Evolutionary conservation across 92 coral and sea anemone genomes (phyloP), one percentile per base, ranked within the genome.

Genomic region (Epizoanthus illoricatus): DNA sequence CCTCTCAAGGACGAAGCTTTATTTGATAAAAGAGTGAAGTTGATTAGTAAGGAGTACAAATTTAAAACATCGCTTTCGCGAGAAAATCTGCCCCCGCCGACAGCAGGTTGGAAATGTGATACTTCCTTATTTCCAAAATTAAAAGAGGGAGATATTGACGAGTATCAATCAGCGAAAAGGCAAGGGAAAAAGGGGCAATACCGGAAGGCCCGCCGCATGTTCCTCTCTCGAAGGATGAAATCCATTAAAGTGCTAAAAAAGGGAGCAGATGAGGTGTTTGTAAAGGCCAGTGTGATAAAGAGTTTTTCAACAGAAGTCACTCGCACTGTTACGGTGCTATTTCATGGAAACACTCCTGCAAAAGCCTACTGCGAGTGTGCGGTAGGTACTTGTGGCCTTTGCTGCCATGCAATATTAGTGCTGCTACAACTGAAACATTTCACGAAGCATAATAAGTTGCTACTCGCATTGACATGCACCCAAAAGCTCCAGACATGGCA

Each of bases 81-180:
- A 71, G 81, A 87, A 76, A 80, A 84, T 60, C 73, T 84, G n/a
- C 88, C 91, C 28, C 85, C 71, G 78, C 76, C 91, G 70, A 79
- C 91, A 84, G 88, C 83, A 60, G 79, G 88, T 39, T 86, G 86
- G 90, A 86, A 81, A 69, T 81, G 65, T 78, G 71, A 76, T 69
- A 69, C 83, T 60, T 28, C 71, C 55, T 72, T 83, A 19, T 84
- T 84, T 61, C 88, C 83, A 69, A 81, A 75, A 74, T 45, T 81
- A 66, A 40, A 19, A 73, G 54, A 33, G 39, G 88, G 71, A 19
- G 78, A 79, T 59, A 84, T 72, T 21, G 66, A 80, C 18, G 61
- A 64, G 3, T 84, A 88, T 73, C 82, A 80, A 45, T 65, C 73
- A 45, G 75, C 81, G 72, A 88, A 74, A 65, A n/a, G 84, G 55